Percentiles rank a stretch among this genome's conserved stretches.
These are phyloP conservation scores for Sebastes schlegelii DNA, from an alignment of 2,113 vertebrate genomes.

Conservation along the genomic window DNA sequence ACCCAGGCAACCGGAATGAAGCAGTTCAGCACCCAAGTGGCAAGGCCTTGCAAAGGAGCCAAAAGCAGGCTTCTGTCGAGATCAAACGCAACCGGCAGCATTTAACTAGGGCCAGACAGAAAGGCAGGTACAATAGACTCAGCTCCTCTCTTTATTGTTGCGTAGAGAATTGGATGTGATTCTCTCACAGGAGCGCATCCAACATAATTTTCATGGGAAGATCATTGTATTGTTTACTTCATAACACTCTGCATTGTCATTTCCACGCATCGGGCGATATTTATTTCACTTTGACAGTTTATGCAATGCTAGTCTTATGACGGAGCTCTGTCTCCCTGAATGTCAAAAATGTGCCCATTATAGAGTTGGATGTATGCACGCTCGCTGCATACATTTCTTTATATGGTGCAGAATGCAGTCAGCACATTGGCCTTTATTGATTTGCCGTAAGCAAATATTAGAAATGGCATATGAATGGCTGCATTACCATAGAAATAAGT, in stretches of 20 bases:
- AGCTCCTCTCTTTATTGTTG: slow-evolving; percentile 45
- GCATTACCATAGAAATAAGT: slow-evolving; percentile 79
- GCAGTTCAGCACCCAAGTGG: slow-evolving; percentile 71
- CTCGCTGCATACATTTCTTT: slow-evolving; percentile 24
- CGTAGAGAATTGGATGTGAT: slow-evolving; percentile 41
- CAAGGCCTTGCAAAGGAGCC: slow-evolving; percentile 68
- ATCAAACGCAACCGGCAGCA: slow-evolving; percentile 70
- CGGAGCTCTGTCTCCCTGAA: background rate
- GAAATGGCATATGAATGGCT: slow-evolving; percentile 64
- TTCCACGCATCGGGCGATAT: slow-evolving; percentile 40
- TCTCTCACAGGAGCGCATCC: slow-evolving; percentile 45
- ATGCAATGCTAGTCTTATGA: background rate
- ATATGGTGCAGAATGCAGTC: slow-evolving; percentile 30
- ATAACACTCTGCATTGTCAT: slow-evolving; percentile 35
- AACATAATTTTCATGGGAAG: slow-evolving; percentile 46
- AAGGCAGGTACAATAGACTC: slow-evolving; percentile 54
- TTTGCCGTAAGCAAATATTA: slow-evolving; percentile 64
- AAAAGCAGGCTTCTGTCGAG: slow-evolving; percentile 64
- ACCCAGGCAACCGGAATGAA: slow-evolving; percentile 73
- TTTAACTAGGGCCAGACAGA: slow-evolving; percentile 58
- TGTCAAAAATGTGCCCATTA: slow-evolving; percentile 9
- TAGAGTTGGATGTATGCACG: background rate
- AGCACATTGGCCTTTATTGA: slow-evolving; percentile 49
- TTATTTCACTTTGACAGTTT: slow-evolving; percentile 39
- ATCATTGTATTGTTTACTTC: slow-evolving; percentile 50